Evolutionary conservation across 2,113 vertebrate species (phyloP).

Genomic region (Podarcis cretensis): DNA sequence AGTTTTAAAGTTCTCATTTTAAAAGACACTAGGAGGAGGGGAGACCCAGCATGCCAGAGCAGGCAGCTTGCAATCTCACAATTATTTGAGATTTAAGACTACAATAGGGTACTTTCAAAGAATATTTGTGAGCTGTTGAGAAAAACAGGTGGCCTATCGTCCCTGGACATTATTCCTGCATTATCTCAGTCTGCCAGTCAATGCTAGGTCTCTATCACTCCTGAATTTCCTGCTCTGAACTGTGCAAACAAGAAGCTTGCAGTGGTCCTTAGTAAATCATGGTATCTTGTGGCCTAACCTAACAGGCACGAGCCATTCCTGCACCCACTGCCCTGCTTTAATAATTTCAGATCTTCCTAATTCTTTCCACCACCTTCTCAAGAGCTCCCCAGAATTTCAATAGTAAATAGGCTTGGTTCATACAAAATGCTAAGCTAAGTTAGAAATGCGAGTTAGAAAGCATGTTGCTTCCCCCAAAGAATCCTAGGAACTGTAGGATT

Average conservation of each 20-base stretch:
- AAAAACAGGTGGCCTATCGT: neutral
- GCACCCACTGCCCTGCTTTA: neutral
- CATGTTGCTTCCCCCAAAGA: too few relatives aligned
- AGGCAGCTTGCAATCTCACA: constrained; percentile 70
- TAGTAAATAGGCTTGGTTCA: constrained; percentile 50
- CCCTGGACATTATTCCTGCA: too few relatives aligned
- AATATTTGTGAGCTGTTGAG: constrained; percentile 4
- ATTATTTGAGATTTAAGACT: constrained; percentile 60
- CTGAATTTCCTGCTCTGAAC: neutral
- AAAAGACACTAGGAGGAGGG: constrained; percentile 43
- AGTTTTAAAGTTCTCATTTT: constrained; percentile 62
- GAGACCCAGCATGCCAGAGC: constrained; percentile 65
- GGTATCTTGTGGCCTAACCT: too few relatives aligned
- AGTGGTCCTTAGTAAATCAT: neutral
- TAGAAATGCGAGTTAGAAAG: too few relatives aligned
- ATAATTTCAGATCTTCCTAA: neutral
- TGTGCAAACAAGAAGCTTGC: too few relatives aligned
- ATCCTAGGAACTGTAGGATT: too few relatives aligned
- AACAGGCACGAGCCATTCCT: neutral
- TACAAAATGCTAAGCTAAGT: too few relatives aligned
- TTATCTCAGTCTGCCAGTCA: neutral
- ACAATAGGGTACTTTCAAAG: constrained; percentile 54
- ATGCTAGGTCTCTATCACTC: neutral
- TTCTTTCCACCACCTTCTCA: neutral
- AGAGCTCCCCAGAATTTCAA: constrained; percentile 52